Evolutionary conservation across 92 coral and sea anemone species (phyloP).

Genomic region (Parazoanthus atlanticus): DNA sequence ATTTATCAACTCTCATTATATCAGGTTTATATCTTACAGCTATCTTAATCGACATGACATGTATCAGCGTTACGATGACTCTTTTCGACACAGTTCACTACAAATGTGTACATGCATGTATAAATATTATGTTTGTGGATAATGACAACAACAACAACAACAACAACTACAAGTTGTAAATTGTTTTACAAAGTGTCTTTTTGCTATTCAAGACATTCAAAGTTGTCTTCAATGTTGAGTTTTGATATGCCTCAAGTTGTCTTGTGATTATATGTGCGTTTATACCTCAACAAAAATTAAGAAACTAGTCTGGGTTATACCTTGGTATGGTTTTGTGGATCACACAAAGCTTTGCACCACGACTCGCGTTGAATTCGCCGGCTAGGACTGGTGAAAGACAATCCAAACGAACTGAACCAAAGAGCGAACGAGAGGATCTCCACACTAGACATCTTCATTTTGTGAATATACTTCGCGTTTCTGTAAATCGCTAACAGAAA

Average conservation of each 20-base stretch:
- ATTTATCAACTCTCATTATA: background rate
- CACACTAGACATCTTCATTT: background rate
- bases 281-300: background rate
- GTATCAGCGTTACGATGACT: too few species aligned
- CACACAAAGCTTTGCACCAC: background rate
- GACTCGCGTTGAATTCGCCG: background rate
- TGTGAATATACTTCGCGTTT: background rate
- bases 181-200: too few species aligned
- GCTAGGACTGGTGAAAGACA: background rate
- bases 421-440: background rate
- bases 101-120: too few species aligned
- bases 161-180: too few species aligned
- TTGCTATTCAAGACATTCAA: too few species aligned
- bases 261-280: background rate
- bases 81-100: too few species aligned
- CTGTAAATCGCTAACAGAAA: background rate
- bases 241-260: background rate
- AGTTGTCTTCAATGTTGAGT: background rate
- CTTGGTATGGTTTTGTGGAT: background rate
- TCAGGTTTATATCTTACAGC: too few species aligned
- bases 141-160: too few species aligned
- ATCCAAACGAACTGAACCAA: background rate
- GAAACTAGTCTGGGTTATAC: background rate
- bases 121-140: too few species aligned
- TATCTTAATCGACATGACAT: too few species aligned